These are phyloP conservation scores for Tetranychus truncatus DNA, from an alignment of 2,888 invertebrate species.

Conservation along the genomic window DNA sequence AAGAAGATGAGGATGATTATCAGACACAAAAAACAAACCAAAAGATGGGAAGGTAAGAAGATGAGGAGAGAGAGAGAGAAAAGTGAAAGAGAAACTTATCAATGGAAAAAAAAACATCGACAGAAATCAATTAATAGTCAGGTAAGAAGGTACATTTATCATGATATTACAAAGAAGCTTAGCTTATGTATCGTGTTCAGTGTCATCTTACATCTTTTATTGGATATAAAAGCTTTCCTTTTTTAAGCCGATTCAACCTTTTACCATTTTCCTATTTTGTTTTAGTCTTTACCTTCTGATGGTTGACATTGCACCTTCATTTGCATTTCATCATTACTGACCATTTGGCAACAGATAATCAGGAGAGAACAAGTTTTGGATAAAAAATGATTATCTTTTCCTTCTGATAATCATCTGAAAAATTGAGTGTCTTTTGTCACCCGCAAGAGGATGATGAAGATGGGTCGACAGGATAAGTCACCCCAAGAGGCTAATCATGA, in stretches of 20 bases:
- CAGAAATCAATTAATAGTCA: neutral
- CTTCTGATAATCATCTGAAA: no score
- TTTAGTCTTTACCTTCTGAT: neutral
- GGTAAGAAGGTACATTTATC: neutral
- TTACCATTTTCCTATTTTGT: neutral
- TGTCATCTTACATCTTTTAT: neutral
- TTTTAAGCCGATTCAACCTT: neutral
- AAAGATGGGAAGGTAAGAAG: no score
- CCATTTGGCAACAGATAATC: no score
- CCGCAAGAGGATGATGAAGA: neutral
- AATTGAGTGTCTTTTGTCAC: no score
- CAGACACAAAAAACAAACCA: no score
- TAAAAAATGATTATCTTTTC: no score
- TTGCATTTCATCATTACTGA: no score
- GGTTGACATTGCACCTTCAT: no score
- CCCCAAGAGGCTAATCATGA: neutral
- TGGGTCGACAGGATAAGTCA: neutral
- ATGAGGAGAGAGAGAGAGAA: no score
- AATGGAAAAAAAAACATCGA: neutral
- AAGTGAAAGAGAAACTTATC: no score
- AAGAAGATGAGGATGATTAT: neutral
- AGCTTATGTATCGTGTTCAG: neutral
- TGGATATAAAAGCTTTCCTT: neutral
- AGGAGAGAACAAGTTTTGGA: no score
- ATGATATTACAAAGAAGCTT: neutral